A percentile compares a stretch with the other conserved stretches of the same genome.
Evolutionary conservation across 2,888 invertebrate genomes (phyloP).

Genomic region (Rhingia campestris): DNA sequence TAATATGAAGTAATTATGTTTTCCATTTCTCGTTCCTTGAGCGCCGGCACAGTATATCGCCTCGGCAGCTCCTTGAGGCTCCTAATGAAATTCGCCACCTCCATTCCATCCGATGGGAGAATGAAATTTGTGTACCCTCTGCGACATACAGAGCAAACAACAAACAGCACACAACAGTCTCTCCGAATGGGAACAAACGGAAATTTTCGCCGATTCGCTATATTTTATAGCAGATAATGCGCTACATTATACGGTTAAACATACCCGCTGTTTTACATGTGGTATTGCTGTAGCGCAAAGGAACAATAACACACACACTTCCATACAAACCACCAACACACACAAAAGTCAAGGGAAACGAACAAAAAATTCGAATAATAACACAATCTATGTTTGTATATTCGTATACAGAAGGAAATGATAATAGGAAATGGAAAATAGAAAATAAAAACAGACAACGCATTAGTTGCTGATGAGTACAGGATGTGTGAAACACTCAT

Average conservation of each 20-base stretch:
- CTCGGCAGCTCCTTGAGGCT: constrained; percentile 25
- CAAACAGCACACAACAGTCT: constrained; percentile 14
- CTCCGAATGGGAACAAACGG: constrained; percentile 39
- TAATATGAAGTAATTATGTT: constrained; percentile 65
- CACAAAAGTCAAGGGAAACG: constrained; percentile 3
- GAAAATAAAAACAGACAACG: constrained; percentile 58
- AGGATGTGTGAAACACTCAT: constrained; percentile 63
- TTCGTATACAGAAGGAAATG: constrained; percentile 45
- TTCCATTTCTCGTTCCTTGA: constrained; percentile 48
- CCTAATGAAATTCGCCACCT: constrained; percentile 53
- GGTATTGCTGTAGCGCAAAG: constrained; percentile 2
- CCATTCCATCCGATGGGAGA: constrained; percentile 12
- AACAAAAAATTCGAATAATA: constrained; percentile 46
- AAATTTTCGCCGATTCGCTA: constrained; percentile 60
- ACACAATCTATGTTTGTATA: constrained; percentile 11
- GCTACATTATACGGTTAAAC: constrained; percentile 62
- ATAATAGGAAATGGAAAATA: constrained; percentile 69
- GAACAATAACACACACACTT: constrained; percentile 21
- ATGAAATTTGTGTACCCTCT: constrained; percentile 23
- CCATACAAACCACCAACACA: neutral
- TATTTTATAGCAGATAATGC: constrained; percentile 61
- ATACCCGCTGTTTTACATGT: constrained; percentile 40
- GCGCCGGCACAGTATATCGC: constrained; percentile 10
- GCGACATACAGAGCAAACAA: neutral
- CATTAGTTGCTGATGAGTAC: constrained; percentile 58